Evolutionary conservation across 2,888 invertebrate genomes (phyloP).

Genomic region (Chymomyza fuscimana): DNA sequence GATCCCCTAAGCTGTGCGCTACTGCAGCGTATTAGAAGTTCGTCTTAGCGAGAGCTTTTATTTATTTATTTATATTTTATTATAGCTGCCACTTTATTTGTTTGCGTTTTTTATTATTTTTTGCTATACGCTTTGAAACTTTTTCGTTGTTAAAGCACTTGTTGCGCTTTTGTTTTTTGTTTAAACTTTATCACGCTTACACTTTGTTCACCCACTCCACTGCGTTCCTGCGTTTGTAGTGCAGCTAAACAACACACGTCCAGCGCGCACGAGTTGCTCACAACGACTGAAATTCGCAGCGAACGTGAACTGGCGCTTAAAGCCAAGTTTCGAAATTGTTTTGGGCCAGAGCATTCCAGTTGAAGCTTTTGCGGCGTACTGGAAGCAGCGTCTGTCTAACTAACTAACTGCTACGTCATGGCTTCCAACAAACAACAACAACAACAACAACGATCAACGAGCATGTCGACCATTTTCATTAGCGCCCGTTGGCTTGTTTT

Average conservation of each 20-base stretch:
- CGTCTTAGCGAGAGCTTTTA: neutral
- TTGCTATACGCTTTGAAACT: neutral
- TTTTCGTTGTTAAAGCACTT: slow-evolving; percentile 28
- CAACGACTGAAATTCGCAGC: slow-evolving; percentile 58
- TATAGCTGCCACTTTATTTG: neutral
- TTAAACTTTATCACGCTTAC: slow-evolving; percentile 36
- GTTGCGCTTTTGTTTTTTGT: slow-evolving; percentile 26
- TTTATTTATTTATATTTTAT: neutral
- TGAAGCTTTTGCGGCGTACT: slow-evolving; percentile 45
- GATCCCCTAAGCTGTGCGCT: neutral
- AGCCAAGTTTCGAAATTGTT: slow-evolving; percentile 41
- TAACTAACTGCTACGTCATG: slow-evolving; percentile 51
- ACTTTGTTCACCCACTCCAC: slow-evolving; percentile 33
- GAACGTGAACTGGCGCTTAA: slow-evolving; percentile 23
- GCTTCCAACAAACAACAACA: slow-evolving; percentile 25
- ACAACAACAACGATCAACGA: neutral
- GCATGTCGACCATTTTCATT: slow-evolving; percentile 16
- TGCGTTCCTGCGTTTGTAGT: slow-evolving; percentile 15
- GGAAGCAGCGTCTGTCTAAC: slow-evolving; percentile 40
- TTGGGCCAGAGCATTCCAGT: slow-evolving; percentile 30
- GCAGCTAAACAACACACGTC: slow-evolving; percentile 51
- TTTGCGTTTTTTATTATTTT: neutral
- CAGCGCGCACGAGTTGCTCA: slow-evolving; percentile 65
- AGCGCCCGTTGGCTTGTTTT: slow-evolving; percentile 56
- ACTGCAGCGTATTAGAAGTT: neutral